Evolutionary conservation across 1,140 invertebrate species (phyloP), one percentile per base, ranked within the genome.

Genomic region (Drosophila simulans): DNA sequence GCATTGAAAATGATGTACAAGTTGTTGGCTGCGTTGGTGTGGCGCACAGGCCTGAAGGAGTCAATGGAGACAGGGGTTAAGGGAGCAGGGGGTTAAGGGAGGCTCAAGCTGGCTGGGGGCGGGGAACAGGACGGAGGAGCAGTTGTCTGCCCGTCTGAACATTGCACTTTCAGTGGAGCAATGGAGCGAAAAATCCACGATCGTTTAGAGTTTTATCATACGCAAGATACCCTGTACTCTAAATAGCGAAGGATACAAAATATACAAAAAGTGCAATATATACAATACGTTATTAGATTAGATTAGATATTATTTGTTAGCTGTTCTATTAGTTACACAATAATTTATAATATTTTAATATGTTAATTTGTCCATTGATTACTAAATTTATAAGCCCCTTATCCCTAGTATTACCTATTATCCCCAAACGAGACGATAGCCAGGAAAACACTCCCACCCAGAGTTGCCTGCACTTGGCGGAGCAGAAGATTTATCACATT

Each of bases 1-100:
- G 83, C 83, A 86, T 86, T 86, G 83, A 86, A 86, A 86, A 86
- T 86, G 83, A 86, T 86, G 83, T 89, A 86, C 83, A 86, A 86
- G 83, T 89, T 89, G 78, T 66, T 80, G 55, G 53, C 65, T 85
- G 82, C 82, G 82, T 85, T 86, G 82, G 83, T 86, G 83, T 82
- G 74, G 77, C 81, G 55, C 27, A 48, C 46, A 77, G 80, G 81
- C 62, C 80, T 77, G 66, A 56, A 81, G 48, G 59, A 83, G 53
- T 43, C 66, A 53, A 56, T 66, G 58, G 59, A 58, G 54, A n/a
- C 63, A 20, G 39, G 51, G 46, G 53, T 43, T 59, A 42, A 59
- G 59, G 27, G 37, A 31, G 25, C 8, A 3, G 15, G 8, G 68
- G 45, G 59, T 40, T 49, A 20, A 25, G 39, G 22, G 25, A n/a